Conservation (phyloP, 1,140 invertebrate genomes). For the Aphelenchoides besseyi region DNA sequence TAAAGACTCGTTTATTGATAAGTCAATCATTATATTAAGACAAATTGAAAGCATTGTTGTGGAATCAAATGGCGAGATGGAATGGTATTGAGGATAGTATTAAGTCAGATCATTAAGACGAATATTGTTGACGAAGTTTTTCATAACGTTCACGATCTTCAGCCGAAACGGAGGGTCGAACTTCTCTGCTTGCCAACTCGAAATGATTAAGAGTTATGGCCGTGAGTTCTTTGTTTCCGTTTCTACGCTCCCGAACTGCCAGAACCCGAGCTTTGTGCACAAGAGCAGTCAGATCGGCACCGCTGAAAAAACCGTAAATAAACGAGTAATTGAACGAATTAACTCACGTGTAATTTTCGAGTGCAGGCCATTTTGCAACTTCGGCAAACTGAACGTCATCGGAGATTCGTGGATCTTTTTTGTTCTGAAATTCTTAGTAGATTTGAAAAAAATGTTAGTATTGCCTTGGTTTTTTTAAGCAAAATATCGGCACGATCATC, state of each 20-base stretch:
- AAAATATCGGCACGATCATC: conserved; percentile 83
- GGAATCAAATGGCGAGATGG: no score
- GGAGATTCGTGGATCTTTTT: conserved; percentile 73
- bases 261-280: conserved; percentile 70
- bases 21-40: no score
- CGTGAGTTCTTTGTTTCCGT: conserved; percentile 21
- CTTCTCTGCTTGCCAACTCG: conserved; percentile 20
- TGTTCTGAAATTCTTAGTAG: conserved; percentile 67
- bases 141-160: conserved; percentile 28
- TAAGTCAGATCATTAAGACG: background rate
- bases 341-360: conserved; percentile 42
- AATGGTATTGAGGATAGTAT: no score
- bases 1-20: no score
- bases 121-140: conserved; percentile 7
- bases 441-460: conserved; percentile 7
- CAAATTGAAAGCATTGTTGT: no score
- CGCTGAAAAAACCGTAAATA: conserved; percentile 64
- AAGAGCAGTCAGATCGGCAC: conserved; percentile 84
- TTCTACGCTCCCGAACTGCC: conserved; percentile 24
- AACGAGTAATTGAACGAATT: conserved; percentile 12
- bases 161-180: conserved; percentile 23
- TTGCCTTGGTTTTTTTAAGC: conserved; percentile 80
- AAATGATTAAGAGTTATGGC: conserved; percentile 26
- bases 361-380: conserved; percentile 28
- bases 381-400: conserved; percentile 74